A percentile compares a stretch with the other conserved stretches of the same genome.
phyloP scores from a whole-genome alignment of 1,140 invertebrate species.

The Cyphomyrmex costatus region DNA sequence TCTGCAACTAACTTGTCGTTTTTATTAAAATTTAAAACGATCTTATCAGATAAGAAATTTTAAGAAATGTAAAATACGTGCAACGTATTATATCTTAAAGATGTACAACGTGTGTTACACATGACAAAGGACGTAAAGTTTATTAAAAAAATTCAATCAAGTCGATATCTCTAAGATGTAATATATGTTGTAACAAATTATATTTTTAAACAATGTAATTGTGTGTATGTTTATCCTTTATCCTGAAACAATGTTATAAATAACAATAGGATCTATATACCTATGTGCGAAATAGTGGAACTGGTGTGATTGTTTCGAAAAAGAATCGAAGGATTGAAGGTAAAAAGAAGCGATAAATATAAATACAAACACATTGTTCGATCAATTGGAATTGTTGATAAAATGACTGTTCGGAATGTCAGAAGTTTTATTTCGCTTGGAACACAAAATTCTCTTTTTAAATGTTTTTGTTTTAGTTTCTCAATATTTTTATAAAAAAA shows the following conservation, averaged over 20 bases:
- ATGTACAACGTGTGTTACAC: not conserved
- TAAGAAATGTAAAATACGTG: not conserved
- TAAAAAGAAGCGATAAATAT: not conserved
- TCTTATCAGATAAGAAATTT: not conserved
- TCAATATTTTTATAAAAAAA: not conserved
- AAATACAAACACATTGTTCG: not conserved
- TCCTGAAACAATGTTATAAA: not conserved
- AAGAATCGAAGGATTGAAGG: not conserved
- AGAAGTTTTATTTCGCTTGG: not conserved
- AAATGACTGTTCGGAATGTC: not conserved
- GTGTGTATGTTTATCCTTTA: not conserved
- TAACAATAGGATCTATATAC: not conserved
- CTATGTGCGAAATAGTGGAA: not conserved
- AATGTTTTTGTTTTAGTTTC: not conserved
- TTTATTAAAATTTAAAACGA: slow-evolving; percentile 16
- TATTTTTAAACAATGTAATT: not conserved
- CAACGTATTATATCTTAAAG: not conserved
- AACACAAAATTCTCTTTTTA: not conserved
- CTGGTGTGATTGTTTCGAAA: not conserved
- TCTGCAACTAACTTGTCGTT: not conserved
- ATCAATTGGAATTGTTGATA: not conserved
- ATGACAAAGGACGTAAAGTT: not conserved
- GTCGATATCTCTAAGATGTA: not conserved
- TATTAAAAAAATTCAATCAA: not conserved
- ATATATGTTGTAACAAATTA: slow-evolving; percentile 13